Evolutionary conservation across 1,140 invertebrate genomes (phyloP), one percentile per base, ranked within the genome.

Genomic region (Papilio xuthus): DNA sequence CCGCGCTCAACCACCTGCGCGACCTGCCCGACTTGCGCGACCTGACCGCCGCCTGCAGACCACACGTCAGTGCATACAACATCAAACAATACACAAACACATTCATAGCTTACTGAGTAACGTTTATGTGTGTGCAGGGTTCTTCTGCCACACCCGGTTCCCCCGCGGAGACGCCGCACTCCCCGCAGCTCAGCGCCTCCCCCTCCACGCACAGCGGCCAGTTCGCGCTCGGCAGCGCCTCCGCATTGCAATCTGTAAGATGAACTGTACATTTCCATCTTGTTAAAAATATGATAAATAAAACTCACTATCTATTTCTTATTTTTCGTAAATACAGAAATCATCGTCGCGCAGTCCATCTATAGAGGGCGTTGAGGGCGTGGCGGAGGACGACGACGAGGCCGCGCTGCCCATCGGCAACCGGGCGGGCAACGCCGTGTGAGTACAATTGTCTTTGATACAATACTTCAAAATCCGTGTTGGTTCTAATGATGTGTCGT

Each of bases 1-100:
- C 97, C 0, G 97, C 98, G 0, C 96, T 99, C 81, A 99, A 99
- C 95, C 94, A 98, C n/a, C 90, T 99, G 2, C 95, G 95, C 56
- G 96, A 97, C 82, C 94, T 99, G 42, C 98, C 98, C 0, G 2
- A 18, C 3, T 3, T 44, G 9, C 60, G n/a, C n/a, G n/a, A n/a
- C n/a, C n/a, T n/a, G n/a, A n/a, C 60, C n/a, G n/a, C 69, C 15
- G 23, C 73, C 78, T 9, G 83, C 82, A 0, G 79, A 81, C 9
- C 84, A 86, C 84, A 63, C 1, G 88, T 88, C 10, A 77, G 76
- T 56, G n/a, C 26, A 23, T 63, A 73, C 69, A 15, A 18, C 9
- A 23, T 37, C 15, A 1, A 42, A 37, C 18, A 60, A 28, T 23
- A 26, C 10, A 63, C 20, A 53, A 10, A 28, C 4, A 15, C 20